phyloP scores from a whole-genome alignment of 2,888 invertebrate species.

The Cremastinae sp. region DNA sequence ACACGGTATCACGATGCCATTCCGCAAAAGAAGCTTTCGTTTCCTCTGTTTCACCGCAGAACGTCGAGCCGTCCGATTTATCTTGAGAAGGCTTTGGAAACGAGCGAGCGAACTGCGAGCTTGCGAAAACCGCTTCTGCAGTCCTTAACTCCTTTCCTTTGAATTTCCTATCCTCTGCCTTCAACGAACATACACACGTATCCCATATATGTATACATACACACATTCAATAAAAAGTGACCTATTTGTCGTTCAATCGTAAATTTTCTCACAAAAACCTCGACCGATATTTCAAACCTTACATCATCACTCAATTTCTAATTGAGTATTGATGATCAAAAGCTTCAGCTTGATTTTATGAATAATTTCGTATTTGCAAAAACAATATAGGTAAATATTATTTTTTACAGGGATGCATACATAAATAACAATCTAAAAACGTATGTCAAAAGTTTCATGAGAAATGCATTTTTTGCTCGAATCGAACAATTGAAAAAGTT shows the following conservation, averaged over 20 bases:
- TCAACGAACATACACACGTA: not conserved
- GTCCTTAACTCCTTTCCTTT: slow-evolving; percentile 35
- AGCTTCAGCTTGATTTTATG: too few species aligned
- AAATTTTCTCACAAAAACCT: slow-evolving; percentile 12
- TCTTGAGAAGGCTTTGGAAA: slow-evolving; percentile 43
- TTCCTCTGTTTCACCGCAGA: slow-evolving; percentile 42
- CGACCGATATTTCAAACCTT: not conserved
- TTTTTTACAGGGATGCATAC: too few species aligned
- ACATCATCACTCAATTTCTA: too few species aligned
- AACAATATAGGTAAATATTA: too few species aligned
- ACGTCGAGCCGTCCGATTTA: slow-evolving; percentile 54
- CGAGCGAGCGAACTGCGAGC: slow-evolving; percentile 24
- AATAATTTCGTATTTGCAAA: too few species aligned
- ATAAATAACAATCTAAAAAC: too few species aligned
- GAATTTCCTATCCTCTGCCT: slow-evolving; percentile 58
- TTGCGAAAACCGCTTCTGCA: slow-evolving; percentile 31
- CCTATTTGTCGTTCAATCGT: not conserved
- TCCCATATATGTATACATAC: slow-evolving; percentile 8
- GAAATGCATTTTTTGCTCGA: too few species aligned
- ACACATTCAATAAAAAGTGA: slow-evolving; percentile 20
- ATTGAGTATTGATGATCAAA: too few species aligned
- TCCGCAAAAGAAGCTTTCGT: slow-evolving; percentile 55
- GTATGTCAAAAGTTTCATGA: too few species aligned
- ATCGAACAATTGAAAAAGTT: too few species aligned
- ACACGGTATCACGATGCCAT: slow-evolving; percentile 54